Evolutionary conservation across 1,140 invertebrate species (phyloP).

Genomic region (Pseudobourletiella spinata): DNA sequence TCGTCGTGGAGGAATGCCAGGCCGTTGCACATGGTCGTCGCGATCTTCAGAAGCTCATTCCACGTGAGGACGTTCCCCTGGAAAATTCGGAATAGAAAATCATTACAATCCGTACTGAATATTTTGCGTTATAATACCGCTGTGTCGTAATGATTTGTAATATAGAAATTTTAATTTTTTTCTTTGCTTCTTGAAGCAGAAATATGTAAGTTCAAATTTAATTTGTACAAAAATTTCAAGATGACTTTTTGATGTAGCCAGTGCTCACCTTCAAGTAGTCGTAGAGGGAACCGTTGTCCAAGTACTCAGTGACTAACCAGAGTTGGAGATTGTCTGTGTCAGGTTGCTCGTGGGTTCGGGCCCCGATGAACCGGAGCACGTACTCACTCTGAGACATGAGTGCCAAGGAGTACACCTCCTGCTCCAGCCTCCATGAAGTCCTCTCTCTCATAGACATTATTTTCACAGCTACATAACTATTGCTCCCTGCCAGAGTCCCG

Average conservation of each 20-base stretch:
- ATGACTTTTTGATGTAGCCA: too few relatives aligned
- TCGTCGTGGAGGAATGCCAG: constrained; percentile 38
- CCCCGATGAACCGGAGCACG: constrained; percentile 80
- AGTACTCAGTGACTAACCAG: constrained; percentile 92
- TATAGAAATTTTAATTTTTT: too few relatives aligned
- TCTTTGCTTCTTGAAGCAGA: too few relatives aligned
- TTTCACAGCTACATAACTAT: constrained; percentile 65
- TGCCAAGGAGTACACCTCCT: constrained; percentile 84
- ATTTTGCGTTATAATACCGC: too few relatives aligned
- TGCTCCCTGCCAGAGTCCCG: constrained; percentile 55
- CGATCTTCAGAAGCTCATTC: constrained; percentile 75
- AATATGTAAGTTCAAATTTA: too few relatives aligned
- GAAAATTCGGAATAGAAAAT: too few relatives aligned
- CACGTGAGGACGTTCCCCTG: constrained; percentile 73
- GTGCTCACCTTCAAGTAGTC: constrained; percentile 83
- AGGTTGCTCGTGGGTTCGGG: constrained; percentile 62
- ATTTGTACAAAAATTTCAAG: too few relatives aligned
- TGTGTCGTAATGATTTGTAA: too few relatives aligned
- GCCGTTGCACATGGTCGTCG: constrained; percentile 63
- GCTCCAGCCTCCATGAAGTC: constrained; percentile 74
- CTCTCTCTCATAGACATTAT: constrained; percentile 65
- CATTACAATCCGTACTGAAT: too few relatives aligned
- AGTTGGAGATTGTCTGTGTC: constrained; percentile 78
- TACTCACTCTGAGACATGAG: constrained; percentile 82
- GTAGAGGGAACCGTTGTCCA: constrained; percentile 85